Conservation (phyloP, 2,797 vertebrate species). For the Carcharodon carcharias region DNA sequence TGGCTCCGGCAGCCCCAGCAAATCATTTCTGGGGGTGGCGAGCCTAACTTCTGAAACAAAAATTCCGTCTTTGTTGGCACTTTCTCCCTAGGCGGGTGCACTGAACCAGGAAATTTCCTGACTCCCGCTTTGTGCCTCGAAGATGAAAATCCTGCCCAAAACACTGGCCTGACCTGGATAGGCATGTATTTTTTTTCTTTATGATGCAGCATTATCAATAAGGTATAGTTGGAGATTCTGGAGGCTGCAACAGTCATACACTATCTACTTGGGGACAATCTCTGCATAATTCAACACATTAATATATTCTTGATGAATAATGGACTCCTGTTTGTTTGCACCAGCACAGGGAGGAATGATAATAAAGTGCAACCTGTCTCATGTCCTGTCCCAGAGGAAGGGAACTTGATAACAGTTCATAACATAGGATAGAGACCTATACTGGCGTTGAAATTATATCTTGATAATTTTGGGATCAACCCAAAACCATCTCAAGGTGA, state of each 20-base stretch:
- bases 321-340: neutral
- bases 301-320: neutral
- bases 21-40: too few relatives aligned
- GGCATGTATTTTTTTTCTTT: neutral
- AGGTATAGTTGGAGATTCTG: neutral
- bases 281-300: neutral
- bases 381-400: neutral
- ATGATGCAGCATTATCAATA: neutral
- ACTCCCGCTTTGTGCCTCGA: too few relatives aligned
- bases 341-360: neutral
- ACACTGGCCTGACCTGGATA: neutral
- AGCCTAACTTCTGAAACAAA: too few relatives aligned
- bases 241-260: neutral
- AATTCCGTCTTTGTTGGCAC: too few relatives aligned
- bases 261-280: neutral
- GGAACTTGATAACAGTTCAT: neutral
- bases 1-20: too few relatives aligned
- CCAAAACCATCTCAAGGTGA: slow-evolving; percentile 30
- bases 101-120: too few relatives aligned
- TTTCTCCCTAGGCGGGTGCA: too few relatives aligned
- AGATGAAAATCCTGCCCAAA: neutral
- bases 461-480: neutral
- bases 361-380: neutral
- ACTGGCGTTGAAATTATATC: neutral
- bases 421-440: neutral